phyloP scores from a whole-genome alignment of 2,888 invertebrate species.

The Onthophagus sagittarius region DNA sequence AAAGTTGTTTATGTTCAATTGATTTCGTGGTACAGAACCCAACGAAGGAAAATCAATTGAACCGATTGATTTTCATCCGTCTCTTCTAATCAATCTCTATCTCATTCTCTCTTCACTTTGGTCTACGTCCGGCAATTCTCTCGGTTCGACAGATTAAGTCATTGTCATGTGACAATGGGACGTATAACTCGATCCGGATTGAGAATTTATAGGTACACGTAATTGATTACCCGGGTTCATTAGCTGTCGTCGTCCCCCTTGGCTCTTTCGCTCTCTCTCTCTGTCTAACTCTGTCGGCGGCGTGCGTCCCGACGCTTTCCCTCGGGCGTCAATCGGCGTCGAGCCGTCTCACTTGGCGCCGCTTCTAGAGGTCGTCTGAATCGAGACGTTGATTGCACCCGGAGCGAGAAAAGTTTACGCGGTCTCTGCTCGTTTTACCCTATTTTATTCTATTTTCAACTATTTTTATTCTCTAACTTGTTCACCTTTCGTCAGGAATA shows the following conservation, averaged over 20 bases:
- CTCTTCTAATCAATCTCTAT: not conserved
- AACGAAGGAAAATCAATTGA: not conserved
- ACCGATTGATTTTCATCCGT: not conserved
- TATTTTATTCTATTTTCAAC: not conserved
- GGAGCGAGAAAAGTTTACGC: constrained; percentile 5
- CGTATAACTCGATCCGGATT: constrained; percentile 24
- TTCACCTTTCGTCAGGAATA: not conserved
- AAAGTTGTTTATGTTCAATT: not conserved
- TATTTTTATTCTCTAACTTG: not conserved
- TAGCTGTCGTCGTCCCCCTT: constrained; percentile 13
- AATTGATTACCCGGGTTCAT: constrained; percentile 22
- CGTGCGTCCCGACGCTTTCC: not conserved
- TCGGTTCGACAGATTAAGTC: constrained; percentile 21
- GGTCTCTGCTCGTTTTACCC: not conserved
- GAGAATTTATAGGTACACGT: constrained; percentile 23
- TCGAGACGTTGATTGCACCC: constrained; percentile 9
- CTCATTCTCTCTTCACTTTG: not conserved
- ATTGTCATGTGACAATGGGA: constrained; percentile 24
- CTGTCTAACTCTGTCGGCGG: not conserved
- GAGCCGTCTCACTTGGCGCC: not conserved
- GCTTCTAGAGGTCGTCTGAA: not conserved
- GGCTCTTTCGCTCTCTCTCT: not conserved
- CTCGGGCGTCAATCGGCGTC: not conserved
- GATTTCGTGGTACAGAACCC: not conserved
- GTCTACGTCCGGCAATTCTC: not conserved